Base-by-base conservation (phyloP, 2,113 vertebrate genomes). In the Cyanistes caeruleus region DNA sequence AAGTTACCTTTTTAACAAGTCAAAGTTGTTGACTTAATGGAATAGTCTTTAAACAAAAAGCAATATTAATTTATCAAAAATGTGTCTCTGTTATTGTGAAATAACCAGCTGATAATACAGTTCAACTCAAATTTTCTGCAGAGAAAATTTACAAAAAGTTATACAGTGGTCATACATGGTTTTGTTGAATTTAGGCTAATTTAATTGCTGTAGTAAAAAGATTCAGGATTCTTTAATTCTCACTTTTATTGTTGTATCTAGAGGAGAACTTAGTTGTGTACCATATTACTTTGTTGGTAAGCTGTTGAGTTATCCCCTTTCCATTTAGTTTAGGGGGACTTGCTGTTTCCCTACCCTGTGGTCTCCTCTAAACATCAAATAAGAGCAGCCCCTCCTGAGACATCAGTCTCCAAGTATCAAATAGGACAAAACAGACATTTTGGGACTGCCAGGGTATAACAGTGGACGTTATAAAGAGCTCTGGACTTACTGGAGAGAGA, bases 1-100 rank as follows among this genome's bases (percentile, higher is more conserved):
- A 92, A 97, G 99, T 98, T 81, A 56, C 58, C 10, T 80, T 86
- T 94, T 81, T 55, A 51, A 25, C 13, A 9, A 21, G n/a, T 69
- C 21, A 11, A 9, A 78, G 16, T 19, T 46, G 18, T 44, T 74
- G 21, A 63, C 12, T 41, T 72, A 46, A 19, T 65, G 22, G 9
- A 84, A 85, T 77, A 19, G 9, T 27, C 8, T 72, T 90, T 86
- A 52, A 77, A 55, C 28, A 89, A 44, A 65, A 69, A 46, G 7
- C 7, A 9, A 9, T 31, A 82, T 79, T 55, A 35, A 10, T 59
- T 72, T 80, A 41, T 44, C 22, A 55, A 15, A 69, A 64, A 37
- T 7, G 7, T 49, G 43, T 59, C 21, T 76, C 9, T 52, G 4
- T 68, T 70, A 12, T 21, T 82, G 9, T 48, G 43, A 80, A 31